These are phyloP conservation scores for Parnassius orleans DNA, from an alignment of 2,888 invertebrate species.

Conservation along the genomic window DNA sequence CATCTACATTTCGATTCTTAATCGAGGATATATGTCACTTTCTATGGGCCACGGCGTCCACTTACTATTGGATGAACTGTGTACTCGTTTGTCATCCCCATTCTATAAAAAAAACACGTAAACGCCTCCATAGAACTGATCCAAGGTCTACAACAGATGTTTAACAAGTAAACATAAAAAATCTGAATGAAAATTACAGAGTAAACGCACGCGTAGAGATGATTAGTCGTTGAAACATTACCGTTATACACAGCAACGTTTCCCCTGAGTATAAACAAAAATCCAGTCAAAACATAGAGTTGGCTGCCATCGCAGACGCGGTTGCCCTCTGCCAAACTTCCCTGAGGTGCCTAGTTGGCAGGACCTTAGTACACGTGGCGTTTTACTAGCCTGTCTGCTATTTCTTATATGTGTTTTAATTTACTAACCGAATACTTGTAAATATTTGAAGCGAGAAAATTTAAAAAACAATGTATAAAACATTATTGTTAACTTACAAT, in stretches of 20 bases:
- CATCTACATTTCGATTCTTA: too few relatives aligned
- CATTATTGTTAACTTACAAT: too few relatives aligned
- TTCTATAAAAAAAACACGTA: too few relatives aligned
- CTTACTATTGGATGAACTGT: too few relatives aligned
- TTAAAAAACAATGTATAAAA: too few relatives aligned
- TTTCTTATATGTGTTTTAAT: too few relatives aligned
- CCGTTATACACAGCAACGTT: constrained; percentile 19
- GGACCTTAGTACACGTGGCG: constrained; percentile 52
- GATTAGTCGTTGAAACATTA: constrained; percentile 29
- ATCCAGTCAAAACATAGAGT: constrained; percentile 59
- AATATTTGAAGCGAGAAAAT: too few relatives aligned
- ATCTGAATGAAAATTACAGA: constrained; percentile 24
- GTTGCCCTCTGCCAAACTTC: constrained; percentile 40
- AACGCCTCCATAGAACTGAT: neutral
- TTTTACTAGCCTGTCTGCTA: constrained; percentile 23
- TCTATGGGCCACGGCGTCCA: too few relatives aligned
- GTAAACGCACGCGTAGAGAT: constrained; percentile 3
- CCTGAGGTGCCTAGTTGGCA: constrained; percentile 53
- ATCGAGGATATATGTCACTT: too few relatives aligned
- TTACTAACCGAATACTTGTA: too few relatives aligned
- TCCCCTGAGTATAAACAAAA: constrained; percentile 42
- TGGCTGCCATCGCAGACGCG: constrained; percentile 47
- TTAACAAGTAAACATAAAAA: constrained; percentile 17
- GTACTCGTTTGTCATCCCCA: too few relatives aligned
- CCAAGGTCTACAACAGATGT: constrained; percentile 21